Evolutionary conservation across 2,797 vertebrate genomes (phyloP).

Genomic region (Cirrhinus mrigala): DNA sequence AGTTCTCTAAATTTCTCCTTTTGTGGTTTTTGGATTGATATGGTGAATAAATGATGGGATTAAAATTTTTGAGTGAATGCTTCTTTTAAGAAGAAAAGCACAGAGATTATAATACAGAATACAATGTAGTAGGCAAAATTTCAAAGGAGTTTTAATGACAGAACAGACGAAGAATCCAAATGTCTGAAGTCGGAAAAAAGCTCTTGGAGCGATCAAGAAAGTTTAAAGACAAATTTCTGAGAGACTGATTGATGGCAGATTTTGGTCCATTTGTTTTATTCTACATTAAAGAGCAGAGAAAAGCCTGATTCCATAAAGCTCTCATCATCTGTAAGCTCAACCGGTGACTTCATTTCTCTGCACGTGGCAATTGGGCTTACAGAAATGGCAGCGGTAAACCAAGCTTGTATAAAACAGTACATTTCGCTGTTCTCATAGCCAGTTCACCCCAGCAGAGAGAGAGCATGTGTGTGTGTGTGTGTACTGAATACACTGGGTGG

Average conservation of each 20-base stretch:
- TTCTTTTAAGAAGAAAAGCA: background rate
- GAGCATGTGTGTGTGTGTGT: background rate
- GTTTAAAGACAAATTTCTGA: background rate
- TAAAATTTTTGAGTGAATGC: background rate
- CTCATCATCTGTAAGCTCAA: conserved; percentile 19
- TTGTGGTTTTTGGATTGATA: background rate
- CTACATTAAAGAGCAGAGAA: conserved; percentile 35
- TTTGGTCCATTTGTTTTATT: conserved; percentile 19
- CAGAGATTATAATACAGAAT: background rate
- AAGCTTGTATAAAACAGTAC: conserved; percentile 9
- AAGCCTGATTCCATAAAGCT: conserved; percentile 31
- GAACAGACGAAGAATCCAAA: background rate
- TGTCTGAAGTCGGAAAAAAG: background rate
- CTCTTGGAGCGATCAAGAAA: background rate
- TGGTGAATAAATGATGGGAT: background rate
- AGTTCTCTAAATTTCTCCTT: background rate
- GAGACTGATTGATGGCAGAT: conserved; percentile 33
- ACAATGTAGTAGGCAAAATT: background rate
- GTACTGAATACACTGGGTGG: background rate
- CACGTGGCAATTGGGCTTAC: conserved; percentile 22
- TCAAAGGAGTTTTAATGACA: background rate
- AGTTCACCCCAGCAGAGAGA: conserved; percentile 23
- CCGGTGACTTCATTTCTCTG: conserved; percentile 28
- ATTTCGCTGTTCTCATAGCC: conserved; percentile 4
- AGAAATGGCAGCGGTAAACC: conserved; percentile 31